Conservation (phyloP, 2,797 vertebrate species). For the Centropyge bicolor region DNA sequence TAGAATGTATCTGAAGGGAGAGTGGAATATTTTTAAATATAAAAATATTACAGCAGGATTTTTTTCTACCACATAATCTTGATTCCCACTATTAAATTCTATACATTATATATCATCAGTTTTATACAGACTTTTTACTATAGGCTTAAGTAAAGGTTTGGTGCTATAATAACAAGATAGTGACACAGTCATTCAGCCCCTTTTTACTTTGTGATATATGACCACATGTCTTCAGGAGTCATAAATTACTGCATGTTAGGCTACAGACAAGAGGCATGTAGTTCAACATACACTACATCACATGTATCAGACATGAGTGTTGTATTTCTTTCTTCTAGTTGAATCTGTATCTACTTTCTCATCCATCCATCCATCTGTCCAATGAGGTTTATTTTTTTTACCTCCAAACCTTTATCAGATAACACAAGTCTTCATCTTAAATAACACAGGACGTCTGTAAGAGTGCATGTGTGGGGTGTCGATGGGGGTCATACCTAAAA, state of each 20-base stretch:
- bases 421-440: not conserved
- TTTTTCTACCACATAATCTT: not conserved
- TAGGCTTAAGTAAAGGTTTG: not conserved
- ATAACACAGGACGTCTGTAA: constrained; percentile 21
- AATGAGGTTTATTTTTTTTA: constrained; percentile 9
- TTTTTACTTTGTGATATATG: not conserved
- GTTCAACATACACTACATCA: not conserved
- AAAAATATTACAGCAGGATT: not conserved
- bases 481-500: constrained; percentile 78
- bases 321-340: not conserved
- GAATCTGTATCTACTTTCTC: not conserved
- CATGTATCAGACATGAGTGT: constrained; percentile 5
- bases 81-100: not conserved
- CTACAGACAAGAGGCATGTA: constrained; percentile 2
- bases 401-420: not conserved
- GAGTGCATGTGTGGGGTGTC: constrained; percentile 26
- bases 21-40: no score
- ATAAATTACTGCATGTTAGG: constrained; percentile 22
- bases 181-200: not conserved
- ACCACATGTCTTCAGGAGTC: not conserved
- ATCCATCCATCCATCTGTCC: not conserved
- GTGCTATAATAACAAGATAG: not conserved
- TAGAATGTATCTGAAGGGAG: constrained; percentile 88
- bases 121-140: not conserved
- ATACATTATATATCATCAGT: not conserved